Conservation (phyloP, 2,888 invertebrate genomes). For the Caenorhabditis sinica region DNA sequence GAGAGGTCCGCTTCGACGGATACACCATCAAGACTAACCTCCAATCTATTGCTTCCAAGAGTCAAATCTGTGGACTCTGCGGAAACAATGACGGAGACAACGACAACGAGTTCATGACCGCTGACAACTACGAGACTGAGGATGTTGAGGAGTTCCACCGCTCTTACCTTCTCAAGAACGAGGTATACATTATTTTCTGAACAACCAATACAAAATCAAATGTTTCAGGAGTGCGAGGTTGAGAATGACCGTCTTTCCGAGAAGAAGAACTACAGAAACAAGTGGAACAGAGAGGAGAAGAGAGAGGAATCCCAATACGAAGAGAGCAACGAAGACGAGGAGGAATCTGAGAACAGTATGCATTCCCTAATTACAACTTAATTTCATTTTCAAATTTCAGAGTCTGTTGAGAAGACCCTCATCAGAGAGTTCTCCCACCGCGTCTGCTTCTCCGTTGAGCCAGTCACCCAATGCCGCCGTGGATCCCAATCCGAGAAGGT, state of each 20-base stretch:
- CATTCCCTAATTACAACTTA: neutral
- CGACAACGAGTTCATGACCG: constrained; percentile 76
- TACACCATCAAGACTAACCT: constrained; percentile 73
- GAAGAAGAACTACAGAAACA: constrained; percentile 70
- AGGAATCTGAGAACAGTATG: constrained; percentile 51
- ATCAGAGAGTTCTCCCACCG: constrained; percentile 77
- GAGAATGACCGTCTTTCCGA: constrained; percentile 59
- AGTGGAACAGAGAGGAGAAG: constrained; percentile 45
- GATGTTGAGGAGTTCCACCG: constrained; percentile 81
- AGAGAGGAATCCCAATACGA: constrained; percentile 33
- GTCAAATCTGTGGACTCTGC: constrained; percentile 82
- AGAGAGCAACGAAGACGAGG: constrained; percentile 24
- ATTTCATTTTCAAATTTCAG: constrained; percentile 62
- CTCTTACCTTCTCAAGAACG: constrained; percentile 73
- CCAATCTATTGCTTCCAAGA: constrained; percentile 65
- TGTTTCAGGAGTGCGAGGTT: constrained; percentile 57
- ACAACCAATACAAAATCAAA: neutral
- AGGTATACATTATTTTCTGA: neutral
- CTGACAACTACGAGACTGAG: constrained; percentile 73
- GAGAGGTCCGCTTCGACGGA: constrained; percentile 79
- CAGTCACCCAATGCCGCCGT: constrained; percentile 75
- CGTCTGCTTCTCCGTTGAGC: constrained; percentile 80
- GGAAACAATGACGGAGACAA: constrained; percentile 80
- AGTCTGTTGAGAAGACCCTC: constrained; percentile 73
- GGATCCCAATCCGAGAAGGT: constrained; percentile 30